Evolutionary conservation across 1,140 invertebrate species (phyloP), one percentile per base, ranked within the genome.

Genomic region (Brachionus sp.): DNA sequence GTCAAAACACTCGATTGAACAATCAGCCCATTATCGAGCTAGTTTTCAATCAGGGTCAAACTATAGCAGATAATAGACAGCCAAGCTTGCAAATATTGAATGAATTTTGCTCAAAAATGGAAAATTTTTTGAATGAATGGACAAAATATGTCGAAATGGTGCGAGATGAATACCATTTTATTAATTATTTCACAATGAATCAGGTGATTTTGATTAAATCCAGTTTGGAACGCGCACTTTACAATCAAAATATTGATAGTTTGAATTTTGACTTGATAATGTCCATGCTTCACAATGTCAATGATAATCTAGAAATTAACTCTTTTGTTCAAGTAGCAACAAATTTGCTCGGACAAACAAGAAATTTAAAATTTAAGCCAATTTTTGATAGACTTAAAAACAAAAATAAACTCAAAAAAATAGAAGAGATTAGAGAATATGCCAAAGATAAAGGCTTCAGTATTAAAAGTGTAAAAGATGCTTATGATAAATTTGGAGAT

Each of bases 151-250:
- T 75, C 39, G 39, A 46, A 35, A 25, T 23, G 19, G 23, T 75
- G 7, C 39, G 70, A 3, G 42, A 75, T n/a, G 70, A 29, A 46
- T 75, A 75, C 33, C 23, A 75, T 39, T 75, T 75, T 12, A 75
- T 75, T 12, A 75, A 75, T 39, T 29, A 33, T 44, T 75, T 50
- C 23, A 75, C 70, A 19, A 46, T 75, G 7, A 75, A 75, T 13
- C 70, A 75, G 25, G 44, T 75, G 9, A 44, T 46, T n/a, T 44
- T 46, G 12, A 4, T 75, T 12, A 75, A 46, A 46, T 25, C 37
- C 9, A 25, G 70, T 9, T 5, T 75, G 0, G 25, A 75, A 19
- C 25, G 10, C 5, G n/a, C 25, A 13, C 70, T 44, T 10, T 7
- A 25, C 9, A 75, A 25, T 5, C 9, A 35, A 13, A 16, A 23